Evolutionary conservation across 2,797 vertebrate species (phyloP).

Genomic region (Hippoglossus hippoglossus): DNA sequence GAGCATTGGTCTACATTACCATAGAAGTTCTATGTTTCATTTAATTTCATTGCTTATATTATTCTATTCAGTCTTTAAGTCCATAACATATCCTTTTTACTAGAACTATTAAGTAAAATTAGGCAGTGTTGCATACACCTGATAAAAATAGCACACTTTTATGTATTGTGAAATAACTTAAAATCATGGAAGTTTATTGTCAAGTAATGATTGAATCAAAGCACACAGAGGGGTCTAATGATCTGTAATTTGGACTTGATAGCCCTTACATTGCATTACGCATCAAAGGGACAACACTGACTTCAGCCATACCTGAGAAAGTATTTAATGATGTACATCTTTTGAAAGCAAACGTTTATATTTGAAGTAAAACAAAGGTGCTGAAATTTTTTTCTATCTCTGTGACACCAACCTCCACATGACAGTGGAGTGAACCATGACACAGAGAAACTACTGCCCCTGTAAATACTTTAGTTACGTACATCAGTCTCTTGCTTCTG

Average conservation of each 20-base stretch:
- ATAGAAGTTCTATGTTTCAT: not conserved
- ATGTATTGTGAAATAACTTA: not conserved
- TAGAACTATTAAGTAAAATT: not conserved
- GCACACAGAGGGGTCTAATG: slow-evolving; percentile 6
- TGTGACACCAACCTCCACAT: not conserved
- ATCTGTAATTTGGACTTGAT: not conserved
- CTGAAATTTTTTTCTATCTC: not conserved
- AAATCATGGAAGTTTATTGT: not conserved
- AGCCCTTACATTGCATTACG: not conserved
- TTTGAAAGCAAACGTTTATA: not conserved
- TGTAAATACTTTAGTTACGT: not conserved
- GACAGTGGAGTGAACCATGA: not conserved
- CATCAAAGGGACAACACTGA: slow-evolving; percentile 2
- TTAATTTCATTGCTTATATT: not conserved
- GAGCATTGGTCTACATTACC: not conserved
- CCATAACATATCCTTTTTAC: not conserved
- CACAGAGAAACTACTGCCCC: not conserved
- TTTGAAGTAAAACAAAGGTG: not conserved
- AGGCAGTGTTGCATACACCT: not conserved
- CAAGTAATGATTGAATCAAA: slow-evolving; percentile 7
- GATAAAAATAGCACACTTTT: not conserved
- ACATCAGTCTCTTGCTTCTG: not conserved
- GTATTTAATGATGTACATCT: not conserved
- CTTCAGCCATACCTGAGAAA: not conserved
- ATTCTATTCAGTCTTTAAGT: not conserved